Evolutionary conservation across 2,797 vertebrate genomes (phyloP).

Genomic region (Xiphorhynchus erythropygius): DNA sequence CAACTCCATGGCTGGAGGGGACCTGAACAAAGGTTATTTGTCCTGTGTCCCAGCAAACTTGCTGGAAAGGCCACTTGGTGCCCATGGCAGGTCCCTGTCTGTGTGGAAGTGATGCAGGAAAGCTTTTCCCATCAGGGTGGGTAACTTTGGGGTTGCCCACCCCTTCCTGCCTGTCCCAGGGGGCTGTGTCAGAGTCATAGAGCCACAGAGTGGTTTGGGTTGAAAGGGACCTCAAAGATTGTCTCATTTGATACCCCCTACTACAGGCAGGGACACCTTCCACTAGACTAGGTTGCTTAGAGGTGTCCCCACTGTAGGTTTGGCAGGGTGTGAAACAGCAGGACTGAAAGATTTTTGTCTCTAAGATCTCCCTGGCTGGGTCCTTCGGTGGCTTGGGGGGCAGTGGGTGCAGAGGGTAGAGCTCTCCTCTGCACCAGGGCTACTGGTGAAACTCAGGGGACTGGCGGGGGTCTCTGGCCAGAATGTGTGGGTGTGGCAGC

Average conservation of each 20-base stretch:
- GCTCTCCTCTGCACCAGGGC: not conserved
- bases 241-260: not conserved
- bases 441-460: not conserved
- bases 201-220: not conserved
- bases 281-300: not conserved
- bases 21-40: not conserved
- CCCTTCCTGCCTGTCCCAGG: not conserved
- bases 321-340: not conserved
- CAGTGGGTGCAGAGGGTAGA: not conserved
- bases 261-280: not conserved
- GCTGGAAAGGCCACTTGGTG: not conserved
- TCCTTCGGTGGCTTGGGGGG: not conserved
- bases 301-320: not conserved
- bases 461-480: not conserved
- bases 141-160: not conserved
- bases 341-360: not conserved
- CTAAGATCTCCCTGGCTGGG: not conserved
- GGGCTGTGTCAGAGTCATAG: not conserved
- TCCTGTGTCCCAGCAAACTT: not conserved
- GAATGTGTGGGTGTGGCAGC: not conserved
- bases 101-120: not conserved
- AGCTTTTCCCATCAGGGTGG: not conserved
- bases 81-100: accelerated
- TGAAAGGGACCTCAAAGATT: not conserved
- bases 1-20: accelerated